A percentile compares a stretch with the other conserved stretches of the same genome.
Evolutionary conservation across 1,140 invertebrate species (phyloP).

Genomic region (Eupeodes corollae): DNA sequence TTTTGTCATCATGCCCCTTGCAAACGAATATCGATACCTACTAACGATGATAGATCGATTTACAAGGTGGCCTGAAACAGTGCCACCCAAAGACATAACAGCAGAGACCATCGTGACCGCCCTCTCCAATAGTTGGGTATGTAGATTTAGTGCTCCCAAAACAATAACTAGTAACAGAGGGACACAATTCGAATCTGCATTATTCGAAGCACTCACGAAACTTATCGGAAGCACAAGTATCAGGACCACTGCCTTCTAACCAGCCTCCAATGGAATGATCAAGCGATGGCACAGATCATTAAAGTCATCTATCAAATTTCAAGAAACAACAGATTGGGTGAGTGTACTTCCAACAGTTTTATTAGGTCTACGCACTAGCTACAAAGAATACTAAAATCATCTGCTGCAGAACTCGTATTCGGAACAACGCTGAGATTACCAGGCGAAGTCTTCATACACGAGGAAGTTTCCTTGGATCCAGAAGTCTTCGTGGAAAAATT

Average conservation of each 20-base stretch:
- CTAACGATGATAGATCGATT: slow-evolving; percentile 22
- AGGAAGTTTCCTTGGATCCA: not conserved
- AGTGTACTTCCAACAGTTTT: slow-evolving; percentile 25
- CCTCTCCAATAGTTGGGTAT: slow-evolving; percentile 22
- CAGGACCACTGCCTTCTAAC: slow-evolving; percentile 25
- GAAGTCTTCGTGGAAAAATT: not conserved
- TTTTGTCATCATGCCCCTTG: slow-evolving; percentile 17
- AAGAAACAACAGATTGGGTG: slow-evolving; percentile 17
- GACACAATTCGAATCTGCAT: slow-evolving; percentile 20
- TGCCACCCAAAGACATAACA: slow-evolving; percentile 23
- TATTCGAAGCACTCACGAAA: slow-evolving; percentile 12
- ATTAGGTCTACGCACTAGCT: slow-evolving; percentile 18
- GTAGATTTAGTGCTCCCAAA: slow-evolving; percentile 12
- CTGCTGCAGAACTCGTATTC: slow-evolving; percentile 28
- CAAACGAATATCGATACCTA: slow-evolving; percentile 10
- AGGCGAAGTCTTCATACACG: not conserved
- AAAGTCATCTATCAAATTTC: slow-evolving; percentile 24
- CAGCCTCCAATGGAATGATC: slow-evolving; percentile 22
- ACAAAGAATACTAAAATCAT: slow-evolving; percentile 19
- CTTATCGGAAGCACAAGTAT: slow-evolving; percentile 12
- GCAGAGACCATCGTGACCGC: slow-evolving; percentile 17
- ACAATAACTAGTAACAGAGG: slow-evolving; percentile 26
- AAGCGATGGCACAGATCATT: slow-evolving; percentile 30
- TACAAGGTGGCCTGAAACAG: slow-evolving; percentile 35
- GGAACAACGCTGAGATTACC: slow-evolving; percentile 26